Evolutionary conservation across 1,140 invertebrate genomes (phyloP), one percentile per base, ranked within the genome.

Genomic region (Trypoxylus dichotomus): DNA sequence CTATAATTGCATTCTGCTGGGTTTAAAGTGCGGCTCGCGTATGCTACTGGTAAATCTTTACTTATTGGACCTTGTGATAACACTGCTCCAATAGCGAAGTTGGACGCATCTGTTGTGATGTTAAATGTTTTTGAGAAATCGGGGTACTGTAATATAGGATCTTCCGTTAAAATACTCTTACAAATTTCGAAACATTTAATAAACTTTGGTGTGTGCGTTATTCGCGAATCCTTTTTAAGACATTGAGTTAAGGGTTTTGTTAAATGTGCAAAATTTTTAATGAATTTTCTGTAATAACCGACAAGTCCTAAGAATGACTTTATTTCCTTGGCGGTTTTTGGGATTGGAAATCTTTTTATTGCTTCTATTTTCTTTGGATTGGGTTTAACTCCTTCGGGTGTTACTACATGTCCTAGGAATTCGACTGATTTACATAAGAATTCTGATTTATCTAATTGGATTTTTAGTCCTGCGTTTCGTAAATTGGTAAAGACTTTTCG

Each of bases 331-430:
- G 63, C 1, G 29, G 76, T 83, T 76, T 81, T 84, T 25, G 85
- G 86, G 8, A 75, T 63, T 0, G 84, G 84, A 60, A 83, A 86
- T 13, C 85, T 77, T 25, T 74, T 75, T 7, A 87, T 75, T 1
- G 81, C 81, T 68, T 81, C 76, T 0, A 86, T 76, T 81, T 87
- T 87, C 0, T 80, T 75, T 21, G 83, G 83, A 75, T 87, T 82
- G 15, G 84, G 83, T 58, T 79, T 75, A 0, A 87, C 83, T 11
- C 86, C 86, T 27, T 85, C 60, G 3, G 76, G 68, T 2, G 81
- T 80, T 8, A 87, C 79, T 0, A 83, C 75, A 77, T 86, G 84
- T 8, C 86, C 85, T 29, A 87, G 76, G 77, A 85, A 85, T 15
- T 77, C 42, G 0, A 86, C 80, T 80, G 85, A 82, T n/a, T 82